phyloP scores from a whole-genome alignment of 2,797 vertebrate genomes.

The Gymnodraco acuticeps region DNA sequence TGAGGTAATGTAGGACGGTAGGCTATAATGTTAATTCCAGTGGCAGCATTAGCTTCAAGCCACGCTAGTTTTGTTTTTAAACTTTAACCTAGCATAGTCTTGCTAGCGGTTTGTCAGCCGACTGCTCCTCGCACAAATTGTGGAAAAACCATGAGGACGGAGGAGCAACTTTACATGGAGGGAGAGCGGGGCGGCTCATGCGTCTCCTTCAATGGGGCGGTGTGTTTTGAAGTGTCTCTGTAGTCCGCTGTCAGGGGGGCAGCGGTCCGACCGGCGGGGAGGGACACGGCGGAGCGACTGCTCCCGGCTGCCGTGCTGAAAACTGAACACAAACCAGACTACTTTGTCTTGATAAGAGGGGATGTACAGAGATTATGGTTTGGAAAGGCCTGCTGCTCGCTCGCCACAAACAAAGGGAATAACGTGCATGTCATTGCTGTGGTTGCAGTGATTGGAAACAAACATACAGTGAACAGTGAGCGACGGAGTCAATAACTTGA shows the following conservation, averaged over 20 bases:
- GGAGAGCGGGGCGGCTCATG: slow-evolving; percentile 26
- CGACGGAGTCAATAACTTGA: neutral
- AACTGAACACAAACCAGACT: neutral
- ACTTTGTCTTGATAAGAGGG: neutral
- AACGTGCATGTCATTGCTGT: neutral
- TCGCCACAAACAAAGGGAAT: slow-evolving; percentile 42
- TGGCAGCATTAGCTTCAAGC: slow-evolving; percentile 26
- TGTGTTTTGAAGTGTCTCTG: slow-evolving; percentile 12
- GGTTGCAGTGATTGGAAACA: neutral
- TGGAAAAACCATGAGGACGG: slow-evolving; percentile 63
- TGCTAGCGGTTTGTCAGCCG: slow-evolving; percentile 12
- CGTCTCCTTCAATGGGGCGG: slow-evolving; percentile 34
- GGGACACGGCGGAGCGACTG: slow-evolving; percentile 56
- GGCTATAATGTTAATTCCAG: slow-evolving; percentile 30
- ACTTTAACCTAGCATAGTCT: slow-evolving; percentile 34
- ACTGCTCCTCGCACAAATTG: slow-evolving; percentile 38
- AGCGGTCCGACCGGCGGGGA: slow-evolving; percentile 59
- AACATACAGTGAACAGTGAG: neutral
- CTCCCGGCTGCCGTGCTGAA: slow-evolving; percentile 5
- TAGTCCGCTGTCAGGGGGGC: neutral
- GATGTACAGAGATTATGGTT: slow-evolving; percentile 43
- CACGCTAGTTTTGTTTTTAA: slow-evolving; percentile 46
- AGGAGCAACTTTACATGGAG: slow-evolving; percentile 12
- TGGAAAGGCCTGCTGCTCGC: slow-evolving; percentile 32
- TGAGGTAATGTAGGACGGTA: slow-evolving; percentile 36